Base-by-base conservation (phyloP, 2,113 vertebrate genomes). In the Sander vitreus region DNA sequence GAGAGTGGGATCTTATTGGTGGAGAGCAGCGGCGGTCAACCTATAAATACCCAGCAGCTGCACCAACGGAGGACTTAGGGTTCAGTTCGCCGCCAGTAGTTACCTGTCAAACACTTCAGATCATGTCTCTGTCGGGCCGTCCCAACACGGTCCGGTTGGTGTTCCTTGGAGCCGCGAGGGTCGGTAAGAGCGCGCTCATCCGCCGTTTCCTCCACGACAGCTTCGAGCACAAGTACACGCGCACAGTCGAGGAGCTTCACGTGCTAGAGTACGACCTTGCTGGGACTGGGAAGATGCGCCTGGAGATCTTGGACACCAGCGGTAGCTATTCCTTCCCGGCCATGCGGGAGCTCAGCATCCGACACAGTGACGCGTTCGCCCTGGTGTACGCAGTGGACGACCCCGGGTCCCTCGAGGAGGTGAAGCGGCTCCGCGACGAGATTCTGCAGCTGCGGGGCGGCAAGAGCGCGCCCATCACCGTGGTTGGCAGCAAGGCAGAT, bases 301-400 rank as follows among this genome's bases (percentile, higher is more conserved):
- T 95, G 33, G 95, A 96, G 89, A 94, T 96, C 67, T 30, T 95
- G 87, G 95, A 96, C 91, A 95, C 95, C 1, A 94, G 95, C 73
- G 95, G 95, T 50, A 95, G 94, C 85, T 96, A 94, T 86, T 89
- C 94, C 4, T 96, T 96, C 91, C 95, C 95, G 50, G 95, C 95
- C 69, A 95, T 96, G 95, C 87, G 94, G 50, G 87, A 93, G 77
- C 94, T 96, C 30, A 84, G 91, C 78, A 95, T 96, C 86, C 88
- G 90, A 2, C 92, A 93, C 83, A 92, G 89, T 2, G 93, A 95
- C 78, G 94, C 93, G 0, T 93, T 96, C 62, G 94, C 91, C 18
- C 87, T 96, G 9, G 94, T 95, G 65, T 96, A 93, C 89, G 88
- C 94, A 2, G 86, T 93, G 48, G 91, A 92, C 25, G 89, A 95